Conservation (phyloP, 2,888 invertebrate species). For the Lasioglossum marginatum region DNA sequence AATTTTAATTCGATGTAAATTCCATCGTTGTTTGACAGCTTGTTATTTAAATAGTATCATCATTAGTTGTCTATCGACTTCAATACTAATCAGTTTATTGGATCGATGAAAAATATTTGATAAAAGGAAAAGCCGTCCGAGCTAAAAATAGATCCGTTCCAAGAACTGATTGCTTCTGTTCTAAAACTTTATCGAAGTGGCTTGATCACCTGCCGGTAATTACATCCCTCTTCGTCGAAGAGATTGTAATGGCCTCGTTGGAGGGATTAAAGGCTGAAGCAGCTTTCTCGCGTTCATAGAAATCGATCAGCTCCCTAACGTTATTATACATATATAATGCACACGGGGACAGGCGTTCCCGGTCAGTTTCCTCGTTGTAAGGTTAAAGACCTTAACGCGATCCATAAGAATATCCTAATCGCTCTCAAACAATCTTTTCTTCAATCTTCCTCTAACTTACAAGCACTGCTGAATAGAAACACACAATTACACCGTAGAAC, state of each 20-base stretch:
- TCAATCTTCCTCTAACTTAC: no score
- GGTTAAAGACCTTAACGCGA: neutral
- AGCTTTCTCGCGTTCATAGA: conserved; percentile 41
- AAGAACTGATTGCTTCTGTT: neutral
- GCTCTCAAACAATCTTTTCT: neutral
- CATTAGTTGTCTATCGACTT: neutral
- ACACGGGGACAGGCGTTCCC: neutral
- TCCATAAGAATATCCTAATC: neutral
- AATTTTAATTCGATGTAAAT: neutral
- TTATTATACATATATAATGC: conserved; percentile 22
- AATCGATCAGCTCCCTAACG: conserved; percentile 39
- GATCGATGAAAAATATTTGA: neutral
- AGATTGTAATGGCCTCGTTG: conserved; percentile 43
- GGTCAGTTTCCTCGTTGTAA: neutral
- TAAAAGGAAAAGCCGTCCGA: neutral
- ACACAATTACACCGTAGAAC: no score
- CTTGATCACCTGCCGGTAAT: conserved; percentile 13
- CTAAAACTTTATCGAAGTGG: neutral
- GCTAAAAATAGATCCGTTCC: neutral
- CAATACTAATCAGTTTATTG: neutral
- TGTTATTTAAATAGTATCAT: neutral
- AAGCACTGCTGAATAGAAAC: no score
- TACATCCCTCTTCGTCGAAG: conserved; percentile 29
- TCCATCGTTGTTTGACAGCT: neutral
- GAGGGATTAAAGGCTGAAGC: conserved; percentile 42